A percentile compares a stretch with the other conserved stretches of the same genome.
These are phyloP conservation scores for Drosophila nikananu DNA, from an alignment of 1,140 invertebrate genomes.

Conservation along the genomic window DNA sequence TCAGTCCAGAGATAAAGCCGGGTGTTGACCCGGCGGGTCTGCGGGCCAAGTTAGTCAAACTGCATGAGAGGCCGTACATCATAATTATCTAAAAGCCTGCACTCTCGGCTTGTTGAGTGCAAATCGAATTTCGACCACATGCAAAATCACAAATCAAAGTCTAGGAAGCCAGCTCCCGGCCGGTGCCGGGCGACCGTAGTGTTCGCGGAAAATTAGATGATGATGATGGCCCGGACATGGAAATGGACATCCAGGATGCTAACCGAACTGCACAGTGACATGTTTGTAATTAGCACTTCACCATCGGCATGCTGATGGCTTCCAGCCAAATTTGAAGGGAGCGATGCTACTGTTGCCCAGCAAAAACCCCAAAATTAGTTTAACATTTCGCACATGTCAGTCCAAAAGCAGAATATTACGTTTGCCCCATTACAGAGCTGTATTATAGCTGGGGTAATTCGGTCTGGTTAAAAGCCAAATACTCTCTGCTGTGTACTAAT, in stretches of 20 bases:
- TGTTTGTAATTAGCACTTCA: constrained; percentile 75
- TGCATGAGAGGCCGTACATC: constrained; percentile 20
- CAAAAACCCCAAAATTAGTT: constrained; percentile 62
- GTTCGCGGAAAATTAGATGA: constrained; percentile 21
- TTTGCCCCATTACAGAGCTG: constrained; percentile 12
- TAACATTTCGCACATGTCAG: constrained; percentile 44
- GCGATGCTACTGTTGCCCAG: constrained; percentile 15
- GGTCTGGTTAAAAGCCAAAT: neutral
- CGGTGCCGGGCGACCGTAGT: neutral
- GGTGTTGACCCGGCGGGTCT: constrained; percentile 37
- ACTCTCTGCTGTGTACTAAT: constrained; percentile 4
- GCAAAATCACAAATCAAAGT: constrained; percentile 35
- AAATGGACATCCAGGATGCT: constrained; percentile 9
- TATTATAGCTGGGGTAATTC: neutral
- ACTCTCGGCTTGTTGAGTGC: constrained; percentile 35
- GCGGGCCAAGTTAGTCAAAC: constrained; percentile 18
- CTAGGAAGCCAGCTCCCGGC: constrained; percentile 7
- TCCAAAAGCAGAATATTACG: constrained; percentile 33
- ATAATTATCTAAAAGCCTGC: constrained; percentile 57
- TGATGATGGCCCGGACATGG: constrained; percentile 19
- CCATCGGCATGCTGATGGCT: constrained; percentile 34
- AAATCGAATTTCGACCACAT: constrained; percentile 68
- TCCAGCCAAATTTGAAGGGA: constrained; percentile 15
- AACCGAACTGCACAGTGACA: constrained; percentile 49
- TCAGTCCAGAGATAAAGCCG: constrained; percentile 7